phyloP scores from a whole-genome alignment of 2,797 vertebrate species.

The Astyanax mexicanus region DNA sequence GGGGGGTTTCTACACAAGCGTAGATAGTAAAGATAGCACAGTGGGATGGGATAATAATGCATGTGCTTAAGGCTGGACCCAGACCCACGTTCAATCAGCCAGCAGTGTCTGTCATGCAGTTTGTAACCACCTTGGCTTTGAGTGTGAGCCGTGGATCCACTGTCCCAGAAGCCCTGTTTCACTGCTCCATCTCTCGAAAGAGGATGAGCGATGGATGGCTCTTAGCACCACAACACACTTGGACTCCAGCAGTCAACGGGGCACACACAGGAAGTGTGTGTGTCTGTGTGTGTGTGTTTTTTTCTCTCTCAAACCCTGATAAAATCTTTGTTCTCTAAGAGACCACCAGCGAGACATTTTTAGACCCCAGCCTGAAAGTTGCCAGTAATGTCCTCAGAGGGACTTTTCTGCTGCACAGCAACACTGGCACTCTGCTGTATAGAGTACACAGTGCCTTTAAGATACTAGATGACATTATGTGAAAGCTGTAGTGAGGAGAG shows the following conservation, averaged over 20 bases:
- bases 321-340: slow-evolving; percentile 41
- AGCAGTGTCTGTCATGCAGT: neutral
- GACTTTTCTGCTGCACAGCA: slow-evolving; percentile 4
- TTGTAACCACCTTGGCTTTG: neutral
- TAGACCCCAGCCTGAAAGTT: slow-evolving; percentile 20
- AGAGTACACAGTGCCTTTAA: neutral
- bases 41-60: slow-evolving; percentile 62
- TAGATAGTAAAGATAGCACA: slow-evolving; percentile 47
- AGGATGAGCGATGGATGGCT: neutral
- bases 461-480: neutral
- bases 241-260: slow-evolving; percentile 2
- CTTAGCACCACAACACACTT: neutral
- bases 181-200: too few species aligned
- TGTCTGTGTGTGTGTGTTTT: slow-evolving; percentile 11
- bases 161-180: neutral
- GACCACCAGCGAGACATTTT: slow-evolving; percentile 45
- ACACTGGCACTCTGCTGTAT: neutral
- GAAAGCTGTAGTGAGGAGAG: neutral
- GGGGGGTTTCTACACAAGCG: slow-evolving; percentile 23
- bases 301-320: slow-evolving; percentile 29
- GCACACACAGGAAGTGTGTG: slow-evolving; percentile 29
- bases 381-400: slow-evolving; percentile 11
- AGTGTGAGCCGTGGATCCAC: neutral
- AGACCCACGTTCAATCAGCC: neutral
- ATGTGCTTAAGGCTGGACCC: slow-evolving; percentile 22